Evolutionary conservation across 2,113 vertebrate species (phyloP), one percentile per base, ranked within the genome.

Genomic region (Eublepharis macularius): DNA sequence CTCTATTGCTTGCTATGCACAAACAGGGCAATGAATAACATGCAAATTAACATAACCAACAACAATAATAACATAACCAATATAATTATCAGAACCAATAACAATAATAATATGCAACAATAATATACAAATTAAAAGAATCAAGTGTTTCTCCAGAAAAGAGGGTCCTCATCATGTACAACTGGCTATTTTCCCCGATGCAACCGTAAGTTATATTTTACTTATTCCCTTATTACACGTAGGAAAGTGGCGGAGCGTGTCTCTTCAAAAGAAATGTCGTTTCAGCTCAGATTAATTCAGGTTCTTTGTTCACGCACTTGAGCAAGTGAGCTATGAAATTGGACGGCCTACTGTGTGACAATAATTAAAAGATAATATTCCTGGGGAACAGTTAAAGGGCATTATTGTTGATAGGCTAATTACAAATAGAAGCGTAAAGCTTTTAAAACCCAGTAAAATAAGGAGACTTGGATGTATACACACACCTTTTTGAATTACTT

Each of bases 361-460:
- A 93, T 94, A 96, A 97, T 95, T 92, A 96, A 93, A 88, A 94
- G 93, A 95, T 94, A 95, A 94, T 95, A 95, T 93, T 96, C 94
- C 90, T 93, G 89, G 89, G 85, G 90, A 94, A 91, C 91, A 91
- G 95, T 97, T 96, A 95, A 96, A 91, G 90, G 95, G 96, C 92
- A 97, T 96, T 90, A 95, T 94, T 94, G 95, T 86, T 94, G 94
- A 97, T 95, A 96, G 96, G 95, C 97, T 97, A 97, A 97, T 97
- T 97, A 96, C 94, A 97, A 96, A 97, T 92, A 96, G 97, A 96
- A 95, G 94, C 91, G 92, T 92, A 95, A 95, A 96, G 92, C 89
- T 95, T 94, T 93, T 88, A 82, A 19, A 39, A 93, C 92, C 92
- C 84, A 90, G 87, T 88, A 91, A 90, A 91, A 94, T 90, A 93